These are phyloP conservation scores for Gopherus flavomarginatus DNA, from an alignment of 2,113 vertebrate species.

Conservation along the genomic window DNA sequence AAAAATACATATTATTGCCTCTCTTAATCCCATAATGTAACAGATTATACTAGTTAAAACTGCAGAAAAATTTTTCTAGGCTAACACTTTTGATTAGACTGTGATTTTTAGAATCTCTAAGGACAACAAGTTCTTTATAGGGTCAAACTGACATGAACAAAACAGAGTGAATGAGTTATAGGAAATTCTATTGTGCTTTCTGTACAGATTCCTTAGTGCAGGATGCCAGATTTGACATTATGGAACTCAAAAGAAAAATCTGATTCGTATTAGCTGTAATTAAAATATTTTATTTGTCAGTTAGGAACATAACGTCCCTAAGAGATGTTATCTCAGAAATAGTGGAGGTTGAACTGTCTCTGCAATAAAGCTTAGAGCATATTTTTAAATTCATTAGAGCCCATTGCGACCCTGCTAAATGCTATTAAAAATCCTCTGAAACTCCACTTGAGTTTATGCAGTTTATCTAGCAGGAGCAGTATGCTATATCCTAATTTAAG, in stretches of 20 bases:
- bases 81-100: constrained; percentile 53
- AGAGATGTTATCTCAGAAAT: constrained; percentile 72
- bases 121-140: constrained; percentile 73
- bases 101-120: constrained; percentile 34
- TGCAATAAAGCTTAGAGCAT: constrained; percentile 26
- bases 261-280: constrained; percentile 78
- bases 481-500: neutral
- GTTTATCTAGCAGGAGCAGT: neutral
- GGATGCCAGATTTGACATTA: constrained; percentile 71
- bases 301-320: constrained; percentile 70
- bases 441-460: neutral
- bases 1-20: neutral
- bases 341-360: constrained; percentile 45
- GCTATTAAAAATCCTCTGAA: constrained; percentile 7
- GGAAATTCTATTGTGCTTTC: constrained; percentile 46
- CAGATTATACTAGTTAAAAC: constrained; percentile 45
- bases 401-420: constrained; percentile 21
- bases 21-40: neutral
- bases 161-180: constrained; percentile 67
- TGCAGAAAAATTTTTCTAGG: neutral
- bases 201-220: constrained; percentile 56
- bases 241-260: constrained; percentile 76
- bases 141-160: constrained; percentile 80
- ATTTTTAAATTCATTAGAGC: constrained; percentile 37
- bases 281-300: constrained; percentile 76